Base-by-base conservation (phyloP, 2,113 vertebrate genomes). In the Coptodon rendalli region DNA sequence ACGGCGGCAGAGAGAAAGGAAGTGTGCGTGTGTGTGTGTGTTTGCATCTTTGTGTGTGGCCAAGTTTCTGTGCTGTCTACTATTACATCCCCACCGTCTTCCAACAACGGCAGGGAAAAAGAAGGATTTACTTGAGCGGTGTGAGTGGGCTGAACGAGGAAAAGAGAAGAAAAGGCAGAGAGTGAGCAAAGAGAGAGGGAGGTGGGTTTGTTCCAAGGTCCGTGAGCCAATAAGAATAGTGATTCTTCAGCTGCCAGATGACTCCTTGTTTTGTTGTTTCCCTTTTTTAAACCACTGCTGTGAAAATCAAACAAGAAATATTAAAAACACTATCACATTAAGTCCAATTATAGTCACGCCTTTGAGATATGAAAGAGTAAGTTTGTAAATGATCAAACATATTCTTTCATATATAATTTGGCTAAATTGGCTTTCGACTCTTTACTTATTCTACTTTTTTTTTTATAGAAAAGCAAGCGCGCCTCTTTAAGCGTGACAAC, bases 41-140 rank as follows among this genome's bases (percentile, higher is more conserved):
- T 22, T 68, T 19, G 82, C 10, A 79, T 68, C 66, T 87, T 85
- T 90, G 52, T 90, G 89, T 93, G 91, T 92, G 91, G 88, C 87
- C 86, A 45, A 91, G 91, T 89, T 92, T 87, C 83, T 17, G 78
- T 89, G 91, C 89, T 80, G 92, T 91, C 86, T 92, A 90, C 89
- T 87, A 82, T 93, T 91, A 91, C 86, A 93, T 89, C 91, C 93
- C 93, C 90, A 87, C 78, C 36, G 84, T 87, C 92, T 94, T 91
- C 83, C 81, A 54, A 90, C 91, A 94, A 90, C 82, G 84, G 91
- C 84, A n/a, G 87, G 53, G 83, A 89, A 83, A 91, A 71, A 90
- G 90, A 87, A 17, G 90, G 92, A 87, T 94, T 95, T 89, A 90
- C 91, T 91, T 89, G 71, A 84, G 87, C 82, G 83, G 88, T 88